A percentile compares a stretch with the other conserved stretches of the same genome.
Conservation (phyloP, 1,140 invertebrate genomes). For the Acromyrmex charruanus region DNA sequence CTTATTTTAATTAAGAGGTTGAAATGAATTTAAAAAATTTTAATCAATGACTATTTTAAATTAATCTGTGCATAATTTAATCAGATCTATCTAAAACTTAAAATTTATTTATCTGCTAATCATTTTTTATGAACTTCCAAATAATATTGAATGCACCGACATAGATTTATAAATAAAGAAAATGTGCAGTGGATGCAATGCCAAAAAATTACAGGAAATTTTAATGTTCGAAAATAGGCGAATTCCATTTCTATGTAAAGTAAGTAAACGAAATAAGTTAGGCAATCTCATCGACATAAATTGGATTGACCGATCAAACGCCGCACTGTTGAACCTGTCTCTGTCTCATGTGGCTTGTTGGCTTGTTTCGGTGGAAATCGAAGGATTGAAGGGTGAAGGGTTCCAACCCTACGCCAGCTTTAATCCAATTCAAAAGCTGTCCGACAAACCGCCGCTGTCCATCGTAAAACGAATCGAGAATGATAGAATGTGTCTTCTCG, state of each 20-base stretch:
- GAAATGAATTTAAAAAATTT: background rate
- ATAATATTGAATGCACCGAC: background rate
- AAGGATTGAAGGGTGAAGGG: constrained; percentile 61
- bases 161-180: background rate
- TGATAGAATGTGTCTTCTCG: constrained; percentile 54
- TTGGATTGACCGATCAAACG: constrained; percentile 67
- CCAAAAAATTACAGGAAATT: background rate
- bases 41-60: background rate
- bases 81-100: background rate
- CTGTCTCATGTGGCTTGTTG: constrained; percentile 56
- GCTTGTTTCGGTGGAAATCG: constrained; percentile 61
- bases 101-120: background rate
- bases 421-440: constrained; percentile 77
- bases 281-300: constrained; percentile 55
- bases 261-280: constrained; percentile 34
- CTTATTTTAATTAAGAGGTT: background rate
- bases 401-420: constrained; percentile 19
- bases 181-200: background rate
- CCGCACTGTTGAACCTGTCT: background rate
- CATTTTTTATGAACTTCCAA: background rate
- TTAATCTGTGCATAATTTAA: background rate
- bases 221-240: background rate
- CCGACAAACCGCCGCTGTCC: constrained; percentile 70
- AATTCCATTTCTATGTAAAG: background rate
- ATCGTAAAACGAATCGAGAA: constrained; percentile 72